Evolutionary conservation across 1,140 invertebrate genomes (phyloP).

Genomic region (Caenorhabditis briggsae): DNA sequence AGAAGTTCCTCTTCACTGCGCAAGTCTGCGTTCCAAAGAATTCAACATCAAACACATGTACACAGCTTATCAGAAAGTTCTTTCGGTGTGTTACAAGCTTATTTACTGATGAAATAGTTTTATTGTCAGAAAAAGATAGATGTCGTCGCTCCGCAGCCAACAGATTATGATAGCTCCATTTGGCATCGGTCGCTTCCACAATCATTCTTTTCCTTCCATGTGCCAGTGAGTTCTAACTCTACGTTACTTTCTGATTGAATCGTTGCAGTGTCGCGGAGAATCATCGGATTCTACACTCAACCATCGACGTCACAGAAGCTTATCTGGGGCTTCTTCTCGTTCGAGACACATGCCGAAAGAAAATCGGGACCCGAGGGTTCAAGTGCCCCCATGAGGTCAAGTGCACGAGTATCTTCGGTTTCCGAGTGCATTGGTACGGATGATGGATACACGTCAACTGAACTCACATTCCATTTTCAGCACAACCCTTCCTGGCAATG

Average conservation of each 20-base stretch:
- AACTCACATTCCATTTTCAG: neutral
- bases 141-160: neutral
- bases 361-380: neutral
- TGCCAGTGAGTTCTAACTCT: neutral
- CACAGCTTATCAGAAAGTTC: neutral
- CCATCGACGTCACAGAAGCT: slow-evolving; percentile 2
- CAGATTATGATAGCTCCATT: slow-evolving; percentile 10
- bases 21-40: slow-evolving; percentile 15
- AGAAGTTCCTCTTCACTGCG: neutral
- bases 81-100: neutral
- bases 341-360: neutral
- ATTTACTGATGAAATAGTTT: neutral
- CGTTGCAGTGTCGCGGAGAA: neutral
- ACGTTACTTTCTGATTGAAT: neutral
- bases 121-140: neutral
- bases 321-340: neutral
- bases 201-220: neutral
- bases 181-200: neutral
- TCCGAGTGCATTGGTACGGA: neutral
- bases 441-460: neutral
- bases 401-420: neutral
- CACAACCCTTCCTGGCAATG: neutral
- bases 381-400: neutral
- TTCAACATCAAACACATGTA: slow-evolving; percentile 33
- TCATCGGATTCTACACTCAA: neutral